Conservation (phyloP, 2,888 invertebrate genomes). For the Pristionchus maxplancki region DNA sequence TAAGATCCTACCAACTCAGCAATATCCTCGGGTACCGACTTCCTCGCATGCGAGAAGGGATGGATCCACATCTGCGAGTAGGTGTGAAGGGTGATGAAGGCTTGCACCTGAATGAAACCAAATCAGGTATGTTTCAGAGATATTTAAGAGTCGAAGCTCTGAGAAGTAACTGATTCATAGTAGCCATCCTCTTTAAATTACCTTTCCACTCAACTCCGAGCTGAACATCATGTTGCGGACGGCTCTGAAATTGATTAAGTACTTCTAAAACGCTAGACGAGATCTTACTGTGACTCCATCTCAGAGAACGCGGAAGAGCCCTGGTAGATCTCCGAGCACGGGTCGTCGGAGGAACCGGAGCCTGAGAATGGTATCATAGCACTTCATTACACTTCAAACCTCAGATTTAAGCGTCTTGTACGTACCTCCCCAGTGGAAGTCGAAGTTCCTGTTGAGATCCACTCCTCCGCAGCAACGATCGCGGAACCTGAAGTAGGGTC, state of each 20-base stretch:
- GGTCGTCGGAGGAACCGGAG: conserved; percentile 72
- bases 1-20: conserved; percentile 69
- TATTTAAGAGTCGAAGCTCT: background rate
- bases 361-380: conserved; percentile 58
- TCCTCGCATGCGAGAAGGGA: conserved; percentile 73
- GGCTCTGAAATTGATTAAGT: conserved; percentile 61
- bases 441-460: conserved; percentile 77
- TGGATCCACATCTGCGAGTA: conserved; percentile 77
- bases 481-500: conserved; percentile 55
- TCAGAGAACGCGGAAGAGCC: conserved; percentile 67
- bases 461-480: conserved; percentile 76
- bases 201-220: conserved; percentile 69
- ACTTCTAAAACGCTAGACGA: background rate
- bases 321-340: conserved; percentile 76
- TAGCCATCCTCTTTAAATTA: conserved; percentile 30
- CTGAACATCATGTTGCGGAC: conserved; percentile 73
- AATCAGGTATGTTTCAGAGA: background rate
- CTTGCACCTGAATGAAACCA: conserved; percentile 70
- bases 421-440: conserved; percentile 71
- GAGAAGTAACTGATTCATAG: no score
- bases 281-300: conserved; percentile 62
- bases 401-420: background rate
- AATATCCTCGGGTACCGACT: conserved; percentile 73
- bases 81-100: conserved; percentile 77
- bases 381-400: background rate